Base-by-base conservation (phyloP, 2,113 vertebrate species). In the Theristicus caerulescens region DNA sequence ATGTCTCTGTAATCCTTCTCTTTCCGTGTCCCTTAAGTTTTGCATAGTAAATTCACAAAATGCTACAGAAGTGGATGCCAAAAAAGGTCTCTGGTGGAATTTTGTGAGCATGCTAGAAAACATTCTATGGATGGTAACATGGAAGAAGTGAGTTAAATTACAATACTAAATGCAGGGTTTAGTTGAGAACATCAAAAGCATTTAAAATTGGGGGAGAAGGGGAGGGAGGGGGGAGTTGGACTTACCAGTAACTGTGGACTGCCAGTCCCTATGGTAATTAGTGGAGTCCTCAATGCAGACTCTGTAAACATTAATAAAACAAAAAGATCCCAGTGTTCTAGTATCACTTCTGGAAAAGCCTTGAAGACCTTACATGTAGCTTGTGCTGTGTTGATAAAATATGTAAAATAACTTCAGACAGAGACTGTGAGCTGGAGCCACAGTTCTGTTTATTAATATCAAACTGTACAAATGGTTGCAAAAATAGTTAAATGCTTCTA, bases 91-190 rank as follows among this genome's bases (percentile, higher is more conserved):
- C 95, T 62, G 58, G 49, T 72, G 78, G n/a, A 86, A 62, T 88
- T 90, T 51, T 91, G 78, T 79, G 22, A 92, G 59, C 69, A 24
- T 89, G 76, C 82, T 64, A 85, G 67, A 89, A 85, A 82, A 59
- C 16, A 71, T 90, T 96, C 34, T 67, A 3, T 87, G 58, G 70
- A 93, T 86, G 57, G 72, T 86, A 96, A 87, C 70, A 81, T 76
- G 72, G 86, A 83, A 87, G 31, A 94, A 94, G 79, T 72, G 72
- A 72, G 90, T 95, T 94, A 94, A 95, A 91, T 94, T 97, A 92
- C 20, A 89, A 22, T 40, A 76, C 66, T 76, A 96, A 93, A 81
- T 66, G 34, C 66, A 84, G 84, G 58, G 47, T 96, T 96, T 96
- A 96, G 89, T 66, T 97, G 91, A 92, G 32, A 96, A 76, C 65